Percentiles rank a stretch among this genome's conserved stretches.
Conservation (phyloP, 2,888 invertebrate genomes). For the Digitonthophagus gazella region DNA sequence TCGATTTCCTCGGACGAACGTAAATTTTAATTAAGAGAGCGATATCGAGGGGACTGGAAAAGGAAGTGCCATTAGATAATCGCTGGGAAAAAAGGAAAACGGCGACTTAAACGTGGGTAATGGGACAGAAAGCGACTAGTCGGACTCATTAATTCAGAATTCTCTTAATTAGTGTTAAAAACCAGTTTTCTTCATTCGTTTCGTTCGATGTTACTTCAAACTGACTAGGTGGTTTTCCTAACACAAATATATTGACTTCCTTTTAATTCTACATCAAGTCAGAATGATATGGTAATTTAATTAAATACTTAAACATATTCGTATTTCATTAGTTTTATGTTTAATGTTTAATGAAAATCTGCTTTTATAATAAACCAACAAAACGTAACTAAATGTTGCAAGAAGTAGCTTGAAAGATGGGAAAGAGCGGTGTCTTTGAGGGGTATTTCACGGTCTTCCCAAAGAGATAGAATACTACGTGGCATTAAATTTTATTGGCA, state of each 20-base stretch:
- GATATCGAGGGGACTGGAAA: background rate
- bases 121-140: background rate
- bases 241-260: background rate
- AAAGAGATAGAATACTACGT: no score
- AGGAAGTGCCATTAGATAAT: background rate
- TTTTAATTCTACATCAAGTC: background rate
- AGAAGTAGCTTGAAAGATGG: background rate
- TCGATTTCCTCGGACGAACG: background rate
- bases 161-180: background rate
- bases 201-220: background rate
- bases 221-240: background rate
- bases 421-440: background rate
- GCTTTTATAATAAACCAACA: no score
- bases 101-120: background rate
- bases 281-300: background rate
- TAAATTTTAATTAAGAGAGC: background rate
- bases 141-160: background rate
- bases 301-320: background rate
- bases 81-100: background rate
- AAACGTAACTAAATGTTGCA: background rate
- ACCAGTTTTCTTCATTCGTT: background rate
- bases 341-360: no score
- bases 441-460: background rate
- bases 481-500: background rate
- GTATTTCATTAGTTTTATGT: no score